Conservation (phyloP, 2,797 vertebrate genomes). For the Anabacerthia variegaticeps region DNA sequence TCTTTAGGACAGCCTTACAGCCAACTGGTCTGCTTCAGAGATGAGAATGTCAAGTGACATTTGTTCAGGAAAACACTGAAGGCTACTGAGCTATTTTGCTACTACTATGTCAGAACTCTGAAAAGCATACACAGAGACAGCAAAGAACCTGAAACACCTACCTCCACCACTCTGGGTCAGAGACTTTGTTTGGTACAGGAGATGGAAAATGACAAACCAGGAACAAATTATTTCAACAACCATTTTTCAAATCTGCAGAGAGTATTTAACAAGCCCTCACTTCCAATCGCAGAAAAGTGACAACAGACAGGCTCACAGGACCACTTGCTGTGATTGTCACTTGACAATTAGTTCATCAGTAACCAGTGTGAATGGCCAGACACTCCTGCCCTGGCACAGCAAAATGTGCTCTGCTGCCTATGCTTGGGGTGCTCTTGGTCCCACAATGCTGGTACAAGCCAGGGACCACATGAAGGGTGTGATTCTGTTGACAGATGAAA, state of each 20-base stretch:
- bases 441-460: background rate
- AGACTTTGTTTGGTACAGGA: background rate
- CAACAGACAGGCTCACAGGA: background rate
- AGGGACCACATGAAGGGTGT: background rate
- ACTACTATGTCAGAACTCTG: background rate
- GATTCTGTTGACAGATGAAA: background rate
- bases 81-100: background rate
- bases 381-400: background rate
- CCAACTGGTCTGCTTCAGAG: background rate
- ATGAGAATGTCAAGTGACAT: background rate
- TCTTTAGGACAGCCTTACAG: background rate
- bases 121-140: background rate
- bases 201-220: background rate
- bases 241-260: background rate
- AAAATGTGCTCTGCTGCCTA: accelerated
- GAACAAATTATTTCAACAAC: background rate
- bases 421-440: accelerated
- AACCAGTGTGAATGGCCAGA: background rate
- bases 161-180: background rate
- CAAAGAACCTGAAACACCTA: background rate
- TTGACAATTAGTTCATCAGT: background rate
- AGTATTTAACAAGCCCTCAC: background rate
- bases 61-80: background rate
- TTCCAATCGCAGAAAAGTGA: background rate
- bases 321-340: background rate